Evolutionary conservation across 2,888 invertebrate genomes (phyloP).

Genomic region (Anarsia innoxiella): DNA sequence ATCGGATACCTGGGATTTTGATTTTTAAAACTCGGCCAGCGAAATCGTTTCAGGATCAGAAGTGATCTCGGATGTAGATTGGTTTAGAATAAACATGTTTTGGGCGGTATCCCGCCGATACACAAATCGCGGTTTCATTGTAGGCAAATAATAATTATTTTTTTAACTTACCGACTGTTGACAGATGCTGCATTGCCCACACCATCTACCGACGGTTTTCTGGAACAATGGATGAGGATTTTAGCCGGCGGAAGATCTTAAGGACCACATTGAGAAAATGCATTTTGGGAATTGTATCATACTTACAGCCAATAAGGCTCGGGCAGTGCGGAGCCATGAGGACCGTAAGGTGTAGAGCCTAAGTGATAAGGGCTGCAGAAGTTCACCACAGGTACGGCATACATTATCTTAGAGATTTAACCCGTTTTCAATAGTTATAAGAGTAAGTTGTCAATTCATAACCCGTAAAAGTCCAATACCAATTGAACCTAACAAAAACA

Average conservation of each 20-base stretch:
- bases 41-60: slow-evolving; percentile 34
- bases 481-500: slow-evolving; percentile 36
- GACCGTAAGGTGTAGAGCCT: slow-evolving; percentile 32
- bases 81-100: slow-evolving; percentile 49
- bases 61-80: slow-evolving; percentile 42
- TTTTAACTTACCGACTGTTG: slow-evolving; percentile 88
- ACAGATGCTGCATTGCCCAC: slow-evolving; percentile 89
- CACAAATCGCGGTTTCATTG: too few relatives aligned
- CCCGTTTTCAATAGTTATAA: too few relatives aligned
- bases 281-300: too few relatives aligned
- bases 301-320: slow-evolving; percentile 69
- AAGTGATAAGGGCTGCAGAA: slow-evolving; percentile 51
- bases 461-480: slow-evolving; percentile 3
- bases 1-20: slow-evolving; percentile 44
- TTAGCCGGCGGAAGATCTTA: too few relatives aligned
- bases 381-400: slow-evolving; percentile 60
- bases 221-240: too few relatives aligned
- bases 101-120: slow-evolving; percentile 41
- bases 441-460: slow-evolving; percentile 8
- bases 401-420: slow-evolving; percentile 49
- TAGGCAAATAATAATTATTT: too few relatives aligned
- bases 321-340: slow-evolving; percentile 33
- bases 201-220: slow-evolving; percentile 91
- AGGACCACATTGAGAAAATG: too few relatives aligned
- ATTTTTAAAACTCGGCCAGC: slow-evolving; percentile 40